These are phyloP conservation scores for Paedocypris sp. DNA, from an alignment of 2,113 vertebrate genomes.

Conservation along the genomic window DNA sequence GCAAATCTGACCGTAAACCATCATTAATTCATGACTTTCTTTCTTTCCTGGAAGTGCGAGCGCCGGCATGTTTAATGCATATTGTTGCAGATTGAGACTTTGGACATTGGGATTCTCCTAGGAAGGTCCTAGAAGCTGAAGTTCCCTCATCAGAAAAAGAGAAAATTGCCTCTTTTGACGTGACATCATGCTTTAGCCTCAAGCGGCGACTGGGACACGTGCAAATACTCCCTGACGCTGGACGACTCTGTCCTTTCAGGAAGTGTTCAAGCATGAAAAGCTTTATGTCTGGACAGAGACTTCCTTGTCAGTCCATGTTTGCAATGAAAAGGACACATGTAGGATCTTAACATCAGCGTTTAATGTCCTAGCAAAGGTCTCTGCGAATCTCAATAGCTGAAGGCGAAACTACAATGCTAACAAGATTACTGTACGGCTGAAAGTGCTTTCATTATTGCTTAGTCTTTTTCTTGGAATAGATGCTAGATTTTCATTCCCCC, in stretches of 20 bases:
- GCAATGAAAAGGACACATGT: not conserved
- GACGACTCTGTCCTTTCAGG: not conserved
- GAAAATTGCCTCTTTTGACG: not conserved
- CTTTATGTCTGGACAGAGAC: not conserved
- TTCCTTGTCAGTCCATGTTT: not conserved
- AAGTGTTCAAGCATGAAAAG: not conserved
- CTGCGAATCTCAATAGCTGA: not conserved
- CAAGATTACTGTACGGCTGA: not conserved
- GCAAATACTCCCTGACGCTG: not conserved
- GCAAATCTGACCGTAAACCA: conserved; percentile 10
- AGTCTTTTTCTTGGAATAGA: not conserved
- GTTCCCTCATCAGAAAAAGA: not conserved
- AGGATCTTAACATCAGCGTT: not conserved
- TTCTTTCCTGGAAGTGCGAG: not conserved
- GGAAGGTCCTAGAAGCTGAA: not conserved
- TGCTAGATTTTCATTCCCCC: no score
- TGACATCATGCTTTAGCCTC: not conserved
- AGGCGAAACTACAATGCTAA: not conserved
- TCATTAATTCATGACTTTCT: conserved; percentile 33
- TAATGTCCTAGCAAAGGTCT: not conserved
- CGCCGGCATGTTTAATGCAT: conserved; percentile 12
- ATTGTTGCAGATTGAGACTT: not conserved
- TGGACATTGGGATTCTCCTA: not conserved
- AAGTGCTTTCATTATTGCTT: not conserved
- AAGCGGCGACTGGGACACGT: not conserved